Conservation (phyloP, 2,888 invertebrate species). For the Helobdella robusta region DNA sequence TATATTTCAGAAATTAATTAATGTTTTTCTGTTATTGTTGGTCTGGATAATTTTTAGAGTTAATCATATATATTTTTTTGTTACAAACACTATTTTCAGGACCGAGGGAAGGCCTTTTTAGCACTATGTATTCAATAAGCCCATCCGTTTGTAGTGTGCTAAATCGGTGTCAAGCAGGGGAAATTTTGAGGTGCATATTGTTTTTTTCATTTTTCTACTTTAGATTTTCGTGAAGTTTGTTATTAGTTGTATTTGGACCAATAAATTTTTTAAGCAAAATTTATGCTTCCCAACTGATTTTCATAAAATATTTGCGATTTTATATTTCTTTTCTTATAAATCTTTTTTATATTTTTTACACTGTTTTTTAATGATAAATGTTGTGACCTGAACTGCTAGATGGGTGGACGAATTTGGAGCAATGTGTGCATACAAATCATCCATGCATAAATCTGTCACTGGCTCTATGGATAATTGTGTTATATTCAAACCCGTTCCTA, state of each 20-base stretch:
- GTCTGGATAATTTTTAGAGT: too few relatives aligned
- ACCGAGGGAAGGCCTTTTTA: too few relatives aligned
- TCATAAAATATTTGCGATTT: background rate
- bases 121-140: slow-evolving; percentile 14
- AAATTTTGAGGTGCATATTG: background rate
- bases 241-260: too few relatives aligned
- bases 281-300: background rate
- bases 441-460: background rate
- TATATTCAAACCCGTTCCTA: slow-evolving; percentile 5
- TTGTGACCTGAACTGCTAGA: background rate
- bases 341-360: background rate
- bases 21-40: too few relatives aligned
- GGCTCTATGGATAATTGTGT: slow-evolving; percentile 11
- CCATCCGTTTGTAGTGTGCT: slow-evolving; percentile 11
- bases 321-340: background rate
- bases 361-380: background rate
- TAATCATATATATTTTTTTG: too few relatives aligned
- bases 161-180: slow-evolving; percentile 3
- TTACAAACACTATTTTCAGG: too few relatives aligned
- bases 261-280: background rate
- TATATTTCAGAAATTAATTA: too few relatives aligned
- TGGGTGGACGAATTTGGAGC: slow-evolving; percentile 11
- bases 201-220: background rate
- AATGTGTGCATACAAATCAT: background rate
- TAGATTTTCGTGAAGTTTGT: too few relatives aligned